phyloP scores from a whole-genome alignment of 2,113 vertebrate species.

The Rhineura floridana region DNA sequence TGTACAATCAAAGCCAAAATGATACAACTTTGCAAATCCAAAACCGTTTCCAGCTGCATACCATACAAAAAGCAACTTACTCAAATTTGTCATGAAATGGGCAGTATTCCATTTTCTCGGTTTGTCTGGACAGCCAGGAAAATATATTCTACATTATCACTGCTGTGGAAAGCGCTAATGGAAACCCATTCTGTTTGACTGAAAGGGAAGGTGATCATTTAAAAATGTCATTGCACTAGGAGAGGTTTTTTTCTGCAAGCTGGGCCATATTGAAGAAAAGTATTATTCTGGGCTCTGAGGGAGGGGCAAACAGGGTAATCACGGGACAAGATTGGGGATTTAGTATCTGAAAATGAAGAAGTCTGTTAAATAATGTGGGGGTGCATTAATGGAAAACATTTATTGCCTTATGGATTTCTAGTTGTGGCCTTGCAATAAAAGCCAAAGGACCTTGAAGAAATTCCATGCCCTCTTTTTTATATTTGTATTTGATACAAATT shows the following conservation, averaged over 20 bases:
- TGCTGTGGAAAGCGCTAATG: slow-evolving; percentile 21
- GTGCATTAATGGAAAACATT: neutral
- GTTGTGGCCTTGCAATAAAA: neutral
- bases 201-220: slow-evolving; percentile 16
- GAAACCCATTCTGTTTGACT: neutral
- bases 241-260: neutral
- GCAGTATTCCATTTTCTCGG: slow-evolving; percentile 3
- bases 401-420: neutral
- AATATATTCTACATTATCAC: slow-evolving; percentile 4
- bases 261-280: neutral
- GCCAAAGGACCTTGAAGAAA: neutral
- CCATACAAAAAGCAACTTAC: neutral
- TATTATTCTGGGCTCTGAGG: neutral
- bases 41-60: slow-evolving; percentile 20
- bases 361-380: neutral
- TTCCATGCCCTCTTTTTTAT: neutral
- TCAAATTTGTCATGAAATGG: neutral
- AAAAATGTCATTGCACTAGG: neutral
- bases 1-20: neutral
- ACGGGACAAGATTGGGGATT: neutral
- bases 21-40: neutral
- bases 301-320: neutral
- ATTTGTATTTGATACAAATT: neutral
- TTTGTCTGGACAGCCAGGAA: neutral
- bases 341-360: neutral